Evolutionary conservation across 2,797 vertebrate species (phyloP), one percentile per base, ranked within the genome.

Genomic region (Argya squamiceps): DNA sequence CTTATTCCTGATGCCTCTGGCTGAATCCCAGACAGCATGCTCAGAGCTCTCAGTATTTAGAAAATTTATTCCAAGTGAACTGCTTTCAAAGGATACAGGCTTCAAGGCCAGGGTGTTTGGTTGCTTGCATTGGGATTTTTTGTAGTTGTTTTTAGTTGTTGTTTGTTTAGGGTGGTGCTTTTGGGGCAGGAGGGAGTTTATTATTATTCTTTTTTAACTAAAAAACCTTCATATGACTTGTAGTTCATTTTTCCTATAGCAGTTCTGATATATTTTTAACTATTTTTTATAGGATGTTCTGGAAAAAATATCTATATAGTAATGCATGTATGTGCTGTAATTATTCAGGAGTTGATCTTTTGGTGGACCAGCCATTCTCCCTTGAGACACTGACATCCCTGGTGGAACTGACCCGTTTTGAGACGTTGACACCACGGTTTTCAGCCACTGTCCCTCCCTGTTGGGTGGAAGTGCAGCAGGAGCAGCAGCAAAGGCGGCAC

Each of bases 391-490:
- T 99, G 97, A 99, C 99, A 11, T 99, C 99, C 11, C 97, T 99
- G 89, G 99, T 99, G 96, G 99, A 99, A 97, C 98, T 99, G 95
- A 99, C 99, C 1, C 99, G 99, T 81, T 99, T 99, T 75, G 99
- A 99, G 98, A 99, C 99, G 10, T 92, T 99, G 97, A 99, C 99
- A 0, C 99, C 99, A 1, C 98, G 99, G 41, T 99, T 99, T 98
- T 99, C 99, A 9, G 99, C 99, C 81, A 99, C 99, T 5, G 99
- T 99, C 91, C 99, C 99, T 17, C 99, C 99, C 0, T 99, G 99
- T 88, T 99, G 99, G 99, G 99, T 99, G 70, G 99, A 99, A 97
- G 99, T 99, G 9, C 99, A 99, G 91, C 99, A 99, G 96, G 99
- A 99, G 95, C 99, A 99, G 96, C 99, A 99, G 96, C 99, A 99